A percentile compares a stretch with the other conserved stretches of the same genome.
Conservation (phyloP, 2,888 invertebrate genomes). For the Panopea generosa region DNA sequence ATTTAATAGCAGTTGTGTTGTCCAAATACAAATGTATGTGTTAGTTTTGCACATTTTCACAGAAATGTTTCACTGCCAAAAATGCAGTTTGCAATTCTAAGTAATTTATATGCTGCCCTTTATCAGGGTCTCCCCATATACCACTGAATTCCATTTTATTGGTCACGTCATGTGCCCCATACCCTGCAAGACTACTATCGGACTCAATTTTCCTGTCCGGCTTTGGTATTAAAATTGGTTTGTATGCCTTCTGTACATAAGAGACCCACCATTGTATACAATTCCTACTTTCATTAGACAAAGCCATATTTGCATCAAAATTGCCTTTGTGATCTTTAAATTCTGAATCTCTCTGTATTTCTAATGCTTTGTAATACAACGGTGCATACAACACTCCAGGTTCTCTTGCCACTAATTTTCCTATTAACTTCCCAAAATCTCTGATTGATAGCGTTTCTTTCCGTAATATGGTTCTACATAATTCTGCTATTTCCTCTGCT, state of each 20-base stretch:
- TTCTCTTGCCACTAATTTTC: slow-evolving; percentile 33
- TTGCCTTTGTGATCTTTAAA: slow-evolving; percentile 35
- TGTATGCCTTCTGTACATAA: slow-evolving; percentile 20
- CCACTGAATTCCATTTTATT: slow-evolving; percentile 3
- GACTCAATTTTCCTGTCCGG: slow-evolving; percentile 8
- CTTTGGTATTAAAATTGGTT: slow-evolving; percentile 1
- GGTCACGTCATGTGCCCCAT: background rate
- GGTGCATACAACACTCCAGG: slow-evolving; percentile 36
- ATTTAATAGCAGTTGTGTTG: slow-evolving; percentile 41
- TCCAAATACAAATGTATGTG: slow-evolving; percentile 25
- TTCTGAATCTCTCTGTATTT: slow-evolving; percentile 21
- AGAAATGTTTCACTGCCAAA: slow-evolving; percentile 2
- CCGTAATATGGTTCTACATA: slow-evolving; percentile 11
- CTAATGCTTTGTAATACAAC: slow-evolving; percentile 33
- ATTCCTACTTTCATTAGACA: slow-evolving; percentile 6
- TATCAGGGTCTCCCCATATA: slow-evolving; percentile 1
- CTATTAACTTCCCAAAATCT: slow-evolving; percentile 41
- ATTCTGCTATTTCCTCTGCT: background rate
- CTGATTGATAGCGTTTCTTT: slow-evolving; percentile 19
- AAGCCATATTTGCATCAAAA: slow-evolving; percentile 33
- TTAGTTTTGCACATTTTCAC: background rate
- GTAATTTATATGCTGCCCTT: slow-evolving; percentile 10
- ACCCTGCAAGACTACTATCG: background rate
- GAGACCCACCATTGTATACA: slow-evolving; percentile 46
- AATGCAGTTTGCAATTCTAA: slow-evolving; percentile 7